A percentile compares a stretch with the other conserved stretches of the same genome.
These are phyloP conservation scores for Ranitomeya imitator DNA, from an alignment of 2,113 vertebrate genomes.

Conservation along the genomic window DNA sequence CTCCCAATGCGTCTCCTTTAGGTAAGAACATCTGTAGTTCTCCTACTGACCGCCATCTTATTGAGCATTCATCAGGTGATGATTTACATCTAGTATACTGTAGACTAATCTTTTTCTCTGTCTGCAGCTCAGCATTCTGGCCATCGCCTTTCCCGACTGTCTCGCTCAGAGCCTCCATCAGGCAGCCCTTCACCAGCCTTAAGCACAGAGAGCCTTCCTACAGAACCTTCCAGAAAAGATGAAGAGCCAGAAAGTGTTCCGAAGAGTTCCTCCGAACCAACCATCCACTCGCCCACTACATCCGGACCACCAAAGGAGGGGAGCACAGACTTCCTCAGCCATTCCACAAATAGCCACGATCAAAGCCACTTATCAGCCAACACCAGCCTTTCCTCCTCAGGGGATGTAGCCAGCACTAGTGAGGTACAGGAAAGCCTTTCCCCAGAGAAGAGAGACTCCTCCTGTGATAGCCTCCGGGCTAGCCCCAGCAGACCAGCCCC, in stretches of 20 bases:
- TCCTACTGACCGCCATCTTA: not conserved
- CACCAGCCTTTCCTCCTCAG: conserved; percentile 71
- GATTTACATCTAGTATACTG: not conserved
- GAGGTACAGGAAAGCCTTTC: conserved; percentile 46
- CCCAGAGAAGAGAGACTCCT: conserved; percentile 56
- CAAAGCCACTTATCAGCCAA: conserved; percentile 64
- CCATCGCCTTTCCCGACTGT: conserved; percentile 67
- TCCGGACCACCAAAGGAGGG: conserved; percentile 55
- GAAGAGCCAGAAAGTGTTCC: conserved; percentile 61
- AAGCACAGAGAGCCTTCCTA: conserved; percentile 89
- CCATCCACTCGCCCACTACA: conserved; percentile 70
- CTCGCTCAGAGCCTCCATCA: conserved; percentile 84
- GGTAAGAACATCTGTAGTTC: conserved; percentile 66
- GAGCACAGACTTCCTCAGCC: not conserved
- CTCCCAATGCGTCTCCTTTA: conserved; percentile 72
- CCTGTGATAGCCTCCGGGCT: conserved; percentile 55
- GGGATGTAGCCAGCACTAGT: conserved; percentile 62
- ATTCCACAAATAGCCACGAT: conserved; percentile 59
- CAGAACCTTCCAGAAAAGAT: conserved; percentile 74
- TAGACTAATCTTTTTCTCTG: conserved; percentile 41
- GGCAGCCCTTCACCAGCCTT: conserved; percentile 89
- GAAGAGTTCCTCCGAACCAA: conserved; percentile 85
- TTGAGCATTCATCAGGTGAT: not conserved
- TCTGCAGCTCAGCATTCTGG: conserved; percentile 66
- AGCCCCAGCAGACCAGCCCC: conserved; percentile 59